A percentile compares a stretch with the other conserved stretches of the same genome.
Conservation (phyloP, 2,797 vertebrate species). For the Rhinichthys osculus region DNA sequence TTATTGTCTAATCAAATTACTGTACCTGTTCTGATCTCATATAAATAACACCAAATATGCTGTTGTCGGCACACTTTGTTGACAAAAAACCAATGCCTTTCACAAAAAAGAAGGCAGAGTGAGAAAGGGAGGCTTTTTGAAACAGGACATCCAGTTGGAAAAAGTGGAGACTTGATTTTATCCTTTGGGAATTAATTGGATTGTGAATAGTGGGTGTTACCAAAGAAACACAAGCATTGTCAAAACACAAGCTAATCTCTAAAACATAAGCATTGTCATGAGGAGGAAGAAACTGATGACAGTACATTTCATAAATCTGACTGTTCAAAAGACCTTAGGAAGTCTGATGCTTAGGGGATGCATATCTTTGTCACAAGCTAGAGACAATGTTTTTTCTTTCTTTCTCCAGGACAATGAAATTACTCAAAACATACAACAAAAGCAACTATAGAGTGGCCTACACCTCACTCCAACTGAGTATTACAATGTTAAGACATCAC, state of each 20-base stretch:
- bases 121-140: neutral
- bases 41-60: neutral
- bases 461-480: neutral
- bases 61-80: neutral
- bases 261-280: conserved; percentile 12
- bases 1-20: neutral
- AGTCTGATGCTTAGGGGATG: neutral
- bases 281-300: neutral
- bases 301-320: neutral
- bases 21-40: neutral
- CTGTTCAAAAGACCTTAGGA: neutral
- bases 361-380: conserved; percentile 1
- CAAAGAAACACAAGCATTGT: neutral
- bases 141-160: neutral
- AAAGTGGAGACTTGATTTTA: neutral
- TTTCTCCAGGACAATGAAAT: conserved; percentile 1
- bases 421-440: neutral
- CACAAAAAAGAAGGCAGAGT: no score
- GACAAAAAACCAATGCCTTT: no score
- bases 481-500: neutral
- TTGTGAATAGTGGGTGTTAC: neutral
- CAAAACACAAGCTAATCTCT: neutral
- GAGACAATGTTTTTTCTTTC: neutral
- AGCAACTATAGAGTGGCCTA: neutral
- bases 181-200: neutral